Evolutionary conservation across 37 sponge, comb jelly and placozoan species (phyloP), one percentile per base, ranked within the genome.

Genomic region (Dysidea cf. avara): DNA sequence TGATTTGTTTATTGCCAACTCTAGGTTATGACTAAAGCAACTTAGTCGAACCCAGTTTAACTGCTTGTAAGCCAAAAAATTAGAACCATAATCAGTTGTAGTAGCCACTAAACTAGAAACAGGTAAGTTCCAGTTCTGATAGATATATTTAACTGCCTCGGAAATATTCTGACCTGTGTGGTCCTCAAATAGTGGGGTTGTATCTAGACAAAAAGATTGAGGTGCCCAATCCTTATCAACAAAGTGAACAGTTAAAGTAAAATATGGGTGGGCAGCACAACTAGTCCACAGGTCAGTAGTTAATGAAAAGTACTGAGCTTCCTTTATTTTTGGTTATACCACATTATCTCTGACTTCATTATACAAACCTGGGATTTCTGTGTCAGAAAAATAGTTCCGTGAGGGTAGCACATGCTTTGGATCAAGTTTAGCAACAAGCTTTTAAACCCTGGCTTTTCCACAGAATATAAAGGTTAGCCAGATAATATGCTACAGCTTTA

Each of bases 251-350:
- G 68, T 67, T 39, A 47, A 39, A 39, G 47, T 67, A 9, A 67
- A 20, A 46, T 67, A 67, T 20, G 29, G 29, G 4, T 47, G 50
- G 4, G 5, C 38, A 22, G 50, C 68, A 32, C 18, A 28, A 16
- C 68, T 67, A 28, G 68, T 28, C 68, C 68, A 67, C 14, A 67
- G 68, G 33, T 67, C 68, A 43, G 50, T 67, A 6, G 68, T 67
- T 37, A 48, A 39, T 20, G 68, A 39, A 67, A 67, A 67, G 46
- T 37, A 67, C 20, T 26, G 13, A 28, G 68, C 68, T 39, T 24
- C 24, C 39, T 67, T 18, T 22, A 67, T 5, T 18, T 37, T 26
- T 22, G 49, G 47, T 21, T 39, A 39, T 32, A 67, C 68, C 20
- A 47, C 33, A 32, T 63, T 63, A 48, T 26, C 50, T 46, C 20